phyloP scores from a whole-genome alignment of 2,797 vertebrate species.

The Argyrosomus regius region DNA sequence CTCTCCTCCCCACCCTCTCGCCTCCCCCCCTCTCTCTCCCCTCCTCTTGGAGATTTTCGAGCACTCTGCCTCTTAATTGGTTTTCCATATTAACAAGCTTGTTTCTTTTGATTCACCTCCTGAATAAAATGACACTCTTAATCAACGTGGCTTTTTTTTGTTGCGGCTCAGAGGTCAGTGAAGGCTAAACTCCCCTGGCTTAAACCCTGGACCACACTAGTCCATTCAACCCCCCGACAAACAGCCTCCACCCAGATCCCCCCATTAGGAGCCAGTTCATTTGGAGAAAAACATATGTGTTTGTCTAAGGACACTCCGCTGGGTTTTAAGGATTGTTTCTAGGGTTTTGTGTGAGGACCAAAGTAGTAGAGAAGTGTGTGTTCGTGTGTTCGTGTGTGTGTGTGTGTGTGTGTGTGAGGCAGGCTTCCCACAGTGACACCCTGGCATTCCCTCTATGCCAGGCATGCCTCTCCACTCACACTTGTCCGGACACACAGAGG shows the following conservation, averaged over 20 bases:
- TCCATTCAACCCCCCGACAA: conserved; percentile 70
- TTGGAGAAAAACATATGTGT: conserved; percentile 73
- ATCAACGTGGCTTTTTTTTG: conserved; percentile 81
- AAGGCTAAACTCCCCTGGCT: conserved; percentile 70
- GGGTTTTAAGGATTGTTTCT: conserved; percentile 58
- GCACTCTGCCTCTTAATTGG: conserved; percentile 80
- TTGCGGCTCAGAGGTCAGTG: conserved; percentile 75
- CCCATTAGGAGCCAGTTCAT: conserved; percentile 58
- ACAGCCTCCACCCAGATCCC: conserved; percentile 62
- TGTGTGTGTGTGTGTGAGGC: conserved; percentile 20
- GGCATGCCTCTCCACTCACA: conserved; percentile 73
- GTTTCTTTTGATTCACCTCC: conserved; percentile 79
- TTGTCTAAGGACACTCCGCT: conserved; percentile 75
- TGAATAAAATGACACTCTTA: conserved; percentile 76
- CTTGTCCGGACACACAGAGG: conserved; percentile 58
- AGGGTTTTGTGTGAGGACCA: conserved; percentile 45
- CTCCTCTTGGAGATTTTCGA: conserved; percentile 63
- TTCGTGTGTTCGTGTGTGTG: conserved; percentile 20
- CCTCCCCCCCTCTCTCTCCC: neutral
- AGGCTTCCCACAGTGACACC: conserved; percentile 71
- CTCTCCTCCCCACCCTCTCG: conserved; percentile 11
- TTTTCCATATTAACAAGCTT: conserved; percentile 85
- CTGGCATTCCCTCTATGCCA: conserved; percentile 68
- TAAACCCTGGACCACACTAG: conserved; percentile 68
- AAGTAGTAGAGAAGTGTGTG: conserved; percentile 41